Percentiles rank a stretch among this genome's conserved stretches.
These are phyloP conservation scores for Rhynchonycteris naso DNA, from an alignment of 2,797 vertebrate genomes.

Conservation along the genomic window DNA sequence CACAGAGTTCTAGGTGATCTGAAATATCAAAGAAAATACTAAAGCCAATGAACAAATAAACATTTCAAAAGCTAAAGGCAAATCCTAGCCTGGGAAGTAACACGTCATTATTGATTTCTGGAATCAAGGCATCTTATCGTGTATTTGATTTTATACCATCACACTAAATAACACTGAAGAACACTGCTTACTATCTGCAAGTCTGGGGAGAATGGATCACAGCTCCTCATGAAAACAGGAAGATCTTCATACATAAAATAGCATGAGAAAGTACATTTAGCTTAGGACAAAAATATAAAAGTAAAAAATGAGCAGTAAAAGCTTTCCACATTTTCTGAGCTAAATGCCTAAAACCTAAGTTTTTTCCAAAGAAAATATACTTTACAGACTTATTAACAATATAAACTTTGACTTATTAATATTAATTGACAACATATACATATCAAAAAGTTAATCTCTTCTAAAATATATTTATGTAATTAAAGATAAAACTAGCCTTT, in stretches of 20 bases:
- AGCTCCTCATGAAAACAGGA: neutral
- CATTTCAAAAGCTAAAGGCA: neutral
- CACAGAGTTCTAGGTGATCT: neutral
- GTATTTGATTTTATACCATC: neutral
- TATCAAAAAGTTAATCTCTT: neutral
- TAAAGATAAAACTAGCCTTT: neutral
- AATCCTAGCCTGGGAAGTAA: neutral
- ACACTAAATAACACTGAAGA: neutral
- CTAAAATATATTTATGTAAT: neutral
- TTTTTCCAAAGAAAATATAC: neutral
- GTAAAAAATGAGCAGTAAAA: neutral
- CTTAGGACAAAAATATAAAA: neutral
- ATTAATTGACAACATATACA: neutral
- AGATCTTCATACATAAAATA: neutral
- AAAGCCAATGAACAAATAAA: neutral
- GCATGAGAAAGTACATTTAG: neutral
- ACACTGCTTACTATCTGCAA: neutral
- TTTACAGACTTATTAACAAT: neutral
- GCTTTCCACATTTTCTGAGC: neutral
- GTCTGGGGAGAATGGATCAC: neutral
- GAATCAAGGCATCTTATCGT: neutral
- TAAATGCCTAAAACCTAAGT: neutral
- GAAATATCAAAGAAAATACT: neutral
- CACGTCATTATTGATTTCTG: too few species aligned
- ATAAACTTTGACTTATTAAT: neutral